Base-by-base conservation (phyloP, 2,888 invertebrate species). In the Lutraria lutraria region DNA sequence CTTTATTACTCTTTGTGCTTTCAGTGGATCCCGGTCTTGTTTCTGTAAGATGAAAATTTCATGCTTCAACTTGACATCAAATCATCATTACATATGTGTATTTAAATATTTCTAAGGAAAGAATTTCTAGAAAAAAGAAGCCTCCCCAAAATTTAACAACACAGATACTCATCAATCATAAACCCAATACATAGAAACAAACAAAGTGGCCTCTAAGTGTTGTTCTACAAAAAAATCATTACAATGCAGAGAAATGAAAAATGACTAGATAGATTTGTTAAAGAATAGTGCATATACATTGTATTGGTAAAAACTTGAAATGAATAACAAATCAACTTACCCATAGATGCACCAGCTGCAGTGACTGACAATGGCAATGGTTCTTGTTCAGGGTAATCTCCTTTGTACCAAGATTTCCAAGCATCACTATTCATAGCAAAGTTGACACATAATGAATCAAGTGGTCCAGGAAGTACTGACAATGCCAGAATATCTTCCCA, bases 401-500 rank as follows among this genome's bases (percentile, higher is more conserved):
- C 87, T 68, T 94, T 93, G 90, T 96, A 96, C 96, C 96, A 96
- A 15, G 87, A 86, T 83, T 94, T 93, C 96, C 96, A 96, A 6
- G 93, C 91, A 12, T 95, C 94, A 2, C 94, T 85, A 90, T 95
- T 93, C 86, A 93, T 89, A 10, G 96, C 96, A 83, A 96, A 93
- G 88, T 95, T 94, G 12, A 95, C 95, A 93, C 96, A 96, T 10
- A 96, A 91, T 76, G 95, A 95, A 90, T 96, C 96, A 43, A 96
- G 94, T 16, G 96, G 94, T 10, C 96, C 96, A 6, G 96, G 96
- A 25, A 96, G 94, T 53, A 96, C 96, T 43, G 96, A 96, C 72
- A 96, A 92, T 6, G 96, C 96, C 91, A 96, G 84, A 72, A 96
- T 94, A 91, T 96, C 96, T 86, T 96, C 96, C 96, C 96, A 96